Conservation (phyloP, 2,797 vertebrate genomes). For the Anabacerthia variegaticeps region DNA sequence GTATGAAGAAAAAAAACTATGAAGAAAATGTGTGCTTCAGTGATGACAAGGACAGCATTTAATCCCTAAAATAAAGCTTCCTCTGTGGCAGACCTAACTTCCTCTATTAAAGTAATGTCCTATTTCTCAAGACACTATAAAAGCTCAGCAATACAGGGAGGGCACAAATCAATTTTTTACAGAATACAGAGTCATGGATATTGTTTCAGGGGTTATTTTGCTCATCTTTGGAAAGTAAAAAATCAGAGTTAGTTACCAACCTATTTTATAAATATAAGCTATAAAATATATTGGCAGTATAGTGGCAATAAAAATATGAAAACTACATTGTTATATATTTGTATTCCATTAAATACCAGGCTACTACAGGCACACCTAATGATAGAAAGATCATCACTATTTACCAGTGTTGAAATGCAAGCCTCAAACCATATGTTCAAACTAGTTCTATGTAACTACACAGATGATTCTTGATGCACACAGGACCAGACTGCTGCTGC, state of each 20-base stretch:
- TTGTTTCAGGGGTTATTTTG: neutral
- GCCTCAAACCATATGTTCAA: neutral
- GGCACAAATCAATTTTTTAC: neutral
- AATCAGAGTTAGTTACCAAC: neutral
- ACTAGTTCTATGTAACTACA: neutral
- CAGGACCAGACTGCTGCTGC: neutral
- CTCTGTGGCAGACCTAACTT: neutral
- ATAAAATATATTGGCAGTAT: neutral
- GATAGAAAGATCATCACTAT: neutral
- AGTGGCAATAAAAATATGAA: neutral
- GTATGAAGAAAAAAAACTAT: neutral
- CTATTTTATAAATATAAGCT: neutral
- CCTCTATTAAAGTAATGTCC: neutral
- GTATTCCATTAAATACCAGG: neutral
- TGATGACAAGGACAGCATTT: neutral
- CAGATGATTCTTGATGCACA: rapidly evolving
- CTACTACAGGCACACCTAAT: neutral
- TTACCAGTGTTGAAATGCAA: neutral
- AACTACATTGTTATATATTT: neutral
- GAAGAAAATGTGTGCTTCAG: neutral
- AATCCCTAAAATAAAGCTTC: slow-evolving; percentile 4
- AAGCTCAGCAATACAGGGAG: neutral
- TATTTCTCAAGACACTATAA: neutral
- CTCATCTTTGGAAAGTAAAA: neutral
- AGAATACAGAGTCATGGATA: neutral